Evolutionary conservation across 2,888 invertebrate species (phyloP).

Genomic region (Apodemia mormo): DNA sequence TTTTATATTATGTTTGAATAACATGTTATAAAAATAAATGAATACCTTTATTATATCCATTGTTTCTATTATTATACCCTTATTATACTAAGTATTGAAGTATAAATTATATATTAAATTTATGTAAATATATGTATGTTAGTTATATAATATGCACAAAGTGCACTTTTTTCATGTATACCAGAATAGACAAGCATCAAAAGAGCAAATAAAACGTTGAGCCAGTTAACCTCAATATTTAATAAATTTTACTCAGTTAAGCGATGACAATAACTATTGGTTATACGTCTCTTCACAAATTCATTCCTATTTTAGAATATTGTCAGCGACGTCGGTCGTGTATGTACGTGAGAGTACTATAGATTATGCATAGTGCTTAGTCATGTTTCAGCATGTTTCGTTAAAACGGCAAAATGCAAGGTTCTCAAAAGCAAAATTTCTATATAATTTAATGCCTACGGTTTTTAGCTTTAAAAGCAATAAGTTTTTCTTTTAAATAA

Average conservation of each 20-base stretch:
- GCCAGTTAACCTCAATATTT: conserved; percentile 17
- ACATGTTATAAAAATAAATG: too few species aligned
- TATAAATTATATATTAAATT: too few species aligned
- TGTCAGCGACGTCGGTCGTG: conserved; percentile 41
- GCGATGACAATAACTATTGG: conserved; percentile 23
- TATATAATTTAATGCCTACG: background rate
- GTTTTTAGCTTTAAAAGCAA: background rate
- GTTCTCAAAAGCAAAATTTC: conserved; percentile 1
- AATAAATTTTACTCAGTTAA: conserved; percentile 18
- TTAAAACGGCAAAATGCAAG: conserved; percentile 7
- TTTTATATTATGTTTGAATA: too few species aligned
- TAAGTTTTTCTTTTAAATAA: too few species aligned
- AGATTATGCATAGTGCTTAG: conserved; percentile 42
- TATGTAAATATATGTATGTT: too few species aligned
- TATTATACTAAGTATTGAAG: too few species aligned
- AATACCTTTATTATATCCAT: too few species aligned
- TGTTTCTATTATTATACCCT: too few species aligned
- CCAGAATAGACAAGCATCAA: too few species aligned
- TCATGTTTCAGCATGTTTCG: conserved; percentile 18
- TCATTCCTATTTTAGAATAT: conserved; percentile 56
- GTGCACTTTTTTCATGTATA: too few species aligned
- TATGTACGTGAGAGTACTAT: conserved; percentile 62
- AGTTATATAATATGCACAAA: too few species aligned
- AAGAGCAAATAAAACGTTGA: background rate
- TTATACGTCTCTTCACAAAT: conserved; percentile 36